phyloP scores from a whole-genome alignment of 2,113 vertebrate species.

The Oreotragus oreotragus region DNA sequence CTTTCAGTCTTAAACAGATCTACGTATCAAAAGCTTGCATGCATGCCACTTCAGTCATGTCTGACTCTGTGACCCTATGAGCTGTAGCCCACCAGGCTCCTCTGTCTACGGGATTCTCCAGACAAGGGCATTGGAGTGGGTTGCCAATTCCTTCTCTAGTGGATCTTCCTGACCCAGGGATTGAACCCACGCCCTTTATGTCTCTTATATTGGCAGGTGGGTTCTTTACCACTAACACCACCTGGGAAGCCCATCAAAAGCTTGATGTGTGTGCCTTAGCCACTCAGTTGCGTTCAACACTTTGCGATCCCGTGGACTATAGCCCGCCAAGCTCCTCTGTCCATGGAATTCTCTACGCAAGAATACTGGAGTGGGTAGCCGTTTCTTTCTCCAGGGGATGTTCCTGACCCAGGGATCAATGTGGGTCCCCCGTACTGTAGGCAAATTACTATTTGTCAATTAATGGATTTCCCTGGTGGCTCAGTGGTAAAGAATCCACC shows the following conservation, averaged over 20 bases:
- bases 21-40: conserved; percentile 1
- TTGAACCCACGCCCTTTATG: neutral
- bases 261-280: neutral
- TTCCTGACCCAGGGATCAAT: neutral
- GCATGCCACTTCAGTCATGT: neutral
- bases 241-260: neutral
- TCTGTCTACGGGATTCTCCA: neutral
- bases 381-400: neutral
- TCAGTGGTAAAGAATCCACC: neutral
- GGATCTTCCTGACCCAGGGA: neutral
- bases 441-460: neutral
- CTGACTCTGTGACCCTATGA: neutral
- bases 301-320: neutral
- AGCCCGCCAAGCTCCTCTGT: neutral
- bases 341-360: neutral
- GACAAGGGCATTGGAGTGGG: neutral
- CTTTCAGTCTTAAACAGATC: conserved; percentile 31
- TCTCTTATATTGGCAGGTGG: neutral
- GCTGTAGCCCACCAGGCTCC: neutral
- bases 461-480: neutral
- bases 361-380: neutral
- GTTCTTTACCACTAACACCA: neutral
- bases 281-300: accelerated
- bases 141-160: neutral
- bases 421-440: neutral